Percentiles rank a stretch among this genome's conserved stretches.
Evolutionary conservation across 2,797 vertebrate genomes (phyloP).

Genomic region (Poecilia picta): DNA sequence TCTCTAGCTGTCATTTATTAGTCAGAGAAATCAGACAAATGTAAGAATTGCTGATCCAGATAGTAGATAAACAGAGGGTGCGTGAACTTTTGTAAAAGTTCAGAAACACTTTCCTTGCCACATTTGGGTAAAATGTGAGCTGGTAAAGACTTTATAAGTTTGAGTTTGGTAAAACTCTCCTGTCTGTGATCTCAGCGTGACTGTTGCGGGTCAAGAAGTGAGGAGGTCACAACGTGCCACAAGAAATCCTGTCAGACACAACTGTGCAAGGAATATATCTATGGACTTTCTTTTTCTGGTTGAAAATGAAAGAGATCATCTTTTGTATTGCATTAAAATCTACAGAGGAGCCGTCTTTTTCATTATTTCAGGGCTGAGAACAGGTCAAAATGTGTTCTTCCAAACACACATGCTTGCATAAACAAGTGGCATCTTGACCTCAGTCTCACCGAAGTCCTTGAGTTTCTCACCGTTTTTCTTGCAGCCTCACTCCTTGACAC

Average conservation of each 20-base stretch:
- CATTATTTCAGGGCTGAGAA: background rate
- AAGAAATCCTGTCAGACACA: background rate
- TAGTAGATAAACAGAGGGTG: too few species aligned
- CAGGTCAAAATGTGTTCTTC: background rate
- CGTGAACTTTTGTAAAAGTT: background rate
- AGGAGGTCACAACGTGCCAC: background rate
- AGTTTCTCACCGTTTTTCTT: conserved; percentile 23
- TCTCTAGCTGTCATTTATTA: background rate
- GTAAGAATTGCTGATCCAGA: too few species aligned
- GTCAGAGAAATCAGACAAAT: background rate
- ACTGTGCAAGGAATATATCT: background rate
- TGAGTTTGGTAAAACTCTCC: background rate
- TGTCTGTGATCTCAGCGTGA: background rate
- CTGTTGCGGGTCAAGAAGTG: background rate
- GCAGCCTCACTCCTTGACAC: conserved; percentile 28
- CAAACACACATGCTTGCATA: background rate
- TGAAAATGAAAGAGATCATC: background rate
- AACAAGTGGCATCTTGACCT: conserved; percentile 1
- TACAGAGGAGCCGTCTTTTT: background rate
- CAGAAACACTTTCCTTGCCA: background rate
- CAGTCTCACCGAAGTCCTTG: conserved; percentile 21
- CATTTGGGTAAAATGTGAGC: background rate
- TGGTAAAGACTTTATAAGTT: too few species aligned
- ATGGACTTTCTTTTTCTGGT: background rate
- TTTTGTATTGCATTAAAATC: background rate